Percentiles rank a stretch among this genome's conserved stretches.
These are phyloP conservation scores for Venturia canescens DNA, from an alignment of 1,140 invertebrate species.

Conservation along the genomic window DNA sequence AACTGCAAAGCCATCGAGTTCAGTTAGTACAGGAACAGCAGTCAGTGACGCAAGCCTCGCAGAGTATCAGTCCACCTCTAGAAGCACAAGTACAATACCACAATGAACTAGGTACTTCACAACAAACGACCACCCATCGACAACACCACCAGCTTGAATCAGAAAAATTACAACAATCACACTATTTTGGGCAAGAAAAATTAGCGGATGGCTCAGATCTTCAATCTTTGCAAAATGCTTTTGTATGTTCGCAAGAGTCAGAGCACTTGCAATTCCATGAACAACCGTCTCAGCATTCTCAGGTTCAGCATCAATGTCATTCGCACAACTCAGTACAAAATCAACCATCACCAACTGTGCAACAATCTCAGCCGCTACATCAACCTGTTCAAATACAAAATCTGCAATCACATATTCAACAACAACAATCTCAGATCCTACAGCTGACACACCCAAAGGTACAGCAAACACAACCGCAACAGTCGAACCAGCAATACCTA, in stretches of 20 bases:
- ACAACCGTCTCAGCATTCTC: slow-evolving; percentile 60
- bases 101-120: slow-evolving; percentile 75
- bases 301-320: slow-evolving; percentile 62
- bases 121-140: slow-evolving; percentile 69
- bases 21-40: slow-evolving; percentile 72
- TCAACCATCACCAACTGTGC: slow-evolving; percentile 69
- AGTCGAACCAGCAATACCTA: slow-evolving; percentile 58
- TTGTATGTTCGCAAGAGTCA: slow-evolving; percentile 76
- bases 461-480: slow-evolving; percentile 59
- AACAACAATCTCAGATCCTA: slow-evolving; percentile 68
- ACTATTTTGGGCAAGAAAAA: slow-evolving; percentile 72
- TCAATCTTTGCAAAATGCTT: slow-evolving; percentile 75
- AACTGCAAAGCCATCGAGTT: slow-evolving; percentile 68
- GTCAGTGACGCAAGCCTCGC: slow-evolving; percentile 74
- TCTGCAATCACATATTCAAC: slow-evolving; percentile 66
- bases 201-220: slow-evolving; percentile 80
- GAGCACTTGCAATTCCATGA: slow-evolving; percentile 69
- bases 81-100: slow-evolving; percentile 74
- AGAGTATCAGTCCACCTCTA: slow-evolving; percentile 81
- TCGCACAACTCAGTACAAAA: slow-evolving; percentile 67
- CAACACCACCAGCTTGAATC: slow-evolving; percentile 76
- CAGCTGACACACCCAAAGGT: slow-evolving; percentile 68
- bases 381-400: slow-evolving; percentile 58
- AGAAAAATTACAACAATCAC: slow-evolving; percentile 75
- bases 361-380: slow-evolving; percentile 54